Percentiles rank a stretch among this genome's conserved stretches.
Evolutionary conservation across 1,140 invertebrate genomes (phyloP).

Genomic region (Drosophila micromelanica): DNA sequence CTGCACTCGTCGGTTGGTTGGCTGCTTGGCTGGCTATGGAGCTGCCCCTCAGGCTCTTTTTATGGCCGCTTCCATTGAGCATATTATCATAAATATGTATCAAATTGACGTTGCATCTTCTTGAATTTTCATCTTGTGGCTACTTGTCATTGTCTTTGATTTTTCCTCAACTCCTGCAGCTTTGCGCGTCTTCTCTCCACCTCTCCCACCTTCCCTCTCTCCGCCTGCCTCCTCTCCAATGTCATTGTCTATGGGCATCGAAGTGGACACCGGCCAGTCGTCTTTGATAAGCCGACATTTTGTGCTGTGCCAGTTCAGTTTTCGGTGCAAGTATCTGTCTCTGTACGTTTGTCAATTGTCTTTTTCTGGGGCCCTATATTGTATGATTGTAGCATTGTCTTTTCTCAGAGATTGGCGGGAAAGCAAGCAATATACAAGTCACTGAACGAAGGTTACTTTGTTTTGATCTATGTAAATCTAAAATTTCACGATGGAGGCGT

Average conservation of each 20-base stretch:
- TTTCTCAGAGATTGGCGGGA: constrained; percentile 41
- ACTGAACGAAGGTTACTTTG: not conserved
- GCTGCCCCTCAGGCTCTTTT: constrained; percentile 47
- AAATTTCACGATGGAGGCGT: not conserved
- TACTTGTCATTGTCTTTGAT: constrained; percentile 83
- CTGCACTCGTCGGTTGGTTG: constrained; percentile 17
- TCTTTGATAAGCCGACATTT: constrained; percentile 75
- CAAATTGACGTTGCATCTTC: constrained; percentile 82
- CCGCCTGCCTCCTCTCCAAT: not conserved
- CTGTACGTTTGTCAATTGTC: constrained; percentile 60
- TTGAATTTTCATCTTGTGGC: constrained; percentile 80
- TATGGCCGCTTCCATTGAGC: constrained; percentile 57
- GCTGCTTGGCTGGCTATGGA: constrained; percentile 1
- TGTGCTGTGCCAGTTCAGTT: constrained; percentile 38
- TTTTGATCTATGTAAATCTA: not conserved
- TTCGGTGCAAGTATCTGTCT: constrained; percentile 38
- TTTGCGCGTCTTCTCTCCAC: not conserved
- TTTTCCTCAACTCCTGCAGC: constrained; percentile 62
- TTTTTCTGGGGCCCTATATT: constrained; percentile 36
- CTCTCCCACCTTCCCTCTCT: not conserved
- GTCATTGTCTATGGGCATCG: constrained; percentile 71
- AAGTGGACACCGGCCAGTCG: constrained; percentile 48
- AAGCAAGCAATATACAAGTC: constrained; percentile 22
- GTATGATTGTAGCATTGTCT: constrained; percentile 61
- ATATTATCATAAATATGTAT: constrained; percentile 83